phyloP scores from a whole-genome alignment of 2,888 invertebrate genomes.

The Polyommatus icarus region DNA sequence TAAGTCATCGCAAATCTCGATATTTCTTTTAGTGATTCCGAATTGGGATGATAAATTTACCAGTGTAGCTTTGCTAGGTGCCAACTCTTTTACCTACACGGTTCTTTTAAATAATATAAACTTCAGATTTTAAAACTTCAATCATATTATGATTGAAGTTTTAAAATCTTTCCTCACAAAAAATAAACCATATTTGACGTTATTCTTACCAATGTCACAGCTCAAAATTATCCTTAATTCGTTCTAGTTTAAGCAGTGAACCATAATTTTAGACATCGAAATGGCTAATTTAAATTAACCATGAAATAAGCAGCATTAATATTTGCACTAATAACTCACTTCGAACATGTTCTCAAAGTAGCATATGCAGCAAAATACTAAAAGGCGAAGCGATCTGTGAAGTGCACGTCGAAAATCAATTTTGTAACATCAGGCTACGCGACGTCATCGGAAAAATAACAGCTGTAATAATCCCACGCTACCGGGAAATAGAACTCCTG shows the following conservation, averaged over 20 bases:
- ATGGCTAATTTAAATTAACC: no score
- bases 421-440: not conserved
- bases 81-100: not conserved
- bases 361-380: not conserved
- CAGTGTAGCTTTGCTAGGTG: not conserved
- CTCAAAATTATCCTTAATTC: no score
- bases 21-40: no score
- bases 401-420: constrained; percentile 9
- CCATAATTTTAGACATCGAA: no score
- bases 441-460: constrained; percentile 7
- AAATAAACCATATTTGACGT: no score
- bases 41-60: no score
- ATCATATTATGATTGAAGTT: not conserved
- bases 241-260: no score
- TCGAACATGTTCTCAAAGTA: not conserved
- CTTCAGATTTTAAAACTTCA: no score
- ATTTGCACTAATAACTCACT: not conserved
- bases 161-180: not conserved
- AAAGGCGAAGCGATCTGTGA: not conserved
- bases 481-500: not conserved
- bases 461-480: not conserved
- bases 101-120: no score
- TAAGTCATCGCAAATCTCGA: not conserved
- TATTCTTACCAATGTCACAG: no score
- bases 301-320: not conserved